Evolutionary conservation across 2,113 vertebrate species (phyloP), one percentile per base, ranked within the genome.

Genomic region (Mixornis gularis): DNA sequence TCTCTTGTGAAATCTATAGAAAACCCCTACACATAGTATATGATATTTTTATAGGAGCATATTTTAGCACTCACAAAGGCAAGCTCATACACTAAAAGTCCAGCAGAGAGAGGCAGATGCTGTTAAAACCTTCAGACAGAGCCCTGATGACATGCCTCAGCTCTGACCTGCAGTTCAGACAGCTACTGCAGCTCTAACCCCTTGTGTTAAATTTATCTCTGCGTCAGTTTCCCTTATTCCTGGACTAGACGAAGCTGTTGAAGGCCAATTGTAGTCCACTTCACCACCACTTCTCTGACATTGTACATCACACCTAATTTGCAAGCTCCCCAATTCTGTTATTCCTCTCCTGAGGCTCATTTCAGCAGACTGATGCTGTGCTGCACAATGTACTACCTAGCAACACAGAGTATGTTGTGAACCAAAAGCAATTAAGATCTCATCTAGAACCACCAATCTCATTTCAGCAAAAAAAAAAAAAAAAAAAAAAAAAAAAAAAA

Each of bases 351-450:
- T 17, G 91, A 90, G 93, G 65, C 65, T 84, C 80, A 53, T 78
- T 92, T 89, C 49, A 72, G 69, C 65, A 83, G 72, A 78, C 72
- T 60, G 65, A 89, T 92, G 52, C 26, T 90, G 79, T 20, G 69
- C 77, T 86, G 88, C 85, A 88, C 86, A 85, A 48, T 7, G 19
- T 29, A 96, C 86, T 77, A 79, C 84, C 91, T 82, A 95, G 94
- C 90, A 95, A 95, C 87, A 91, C 59, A 26, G 66, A 68, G 41
- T 32, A 73, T 76, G 74, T 40, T 92, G 69, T 64, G 64, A 87
- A 84, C 59, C 52, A 94, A 92, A 95, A 88, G 72, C 72, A 93
- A 95, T 94, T 94, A 94, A 90, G 66, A 95, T 36, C 77, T 88
- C 40, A 3, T 71, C 44, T 85, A 70, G 63, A 87, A 92, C 76